These are phyloP conservation scores for Streblospio benedicti DNA, from an alignment of 1,140 invertebrate genomes.

Conservation along the genomic window DNA sequence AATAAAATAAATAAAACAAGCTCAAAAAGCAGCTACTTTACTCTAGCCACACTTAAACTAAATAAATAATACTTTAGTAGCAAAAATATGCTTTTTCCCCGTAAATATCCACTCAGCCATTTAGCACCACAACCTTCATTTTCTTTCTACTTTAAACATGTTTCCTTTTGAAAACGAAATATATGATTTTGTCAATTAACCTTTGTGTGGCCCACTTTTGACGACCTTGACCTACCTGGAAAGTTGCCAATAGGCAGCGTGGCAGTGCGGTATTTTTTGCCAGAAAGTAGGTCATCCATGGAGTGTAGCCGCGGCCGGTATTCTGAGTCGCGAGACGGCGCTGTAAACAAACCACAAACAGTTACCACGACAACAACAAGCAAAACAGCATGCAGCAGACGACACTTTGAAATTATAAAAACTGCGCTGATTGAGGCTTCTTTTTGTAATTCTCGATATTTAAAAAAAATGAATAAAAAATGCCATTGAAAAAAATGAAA, in stretches of 20 bases:
- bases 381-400: neutral
- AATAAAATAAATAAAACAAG: too few species aligned
- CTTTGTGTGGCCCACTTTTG: too few species aligned
- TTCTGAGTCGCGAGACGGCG: conserved; percentile 16
- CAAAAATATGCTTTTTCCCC: too few species aligned
- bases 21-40: too few species aligned
- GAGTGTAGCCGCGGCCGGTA: conserved; percentile 29
- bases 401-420: neutral
- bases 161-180: too few species aligned
- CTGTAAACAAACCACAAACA: conserved; percentile 7
- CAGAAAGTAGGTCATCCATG: conserved; percentile 41
- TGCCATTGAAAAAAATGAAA: neutral
- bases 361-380: neutral
- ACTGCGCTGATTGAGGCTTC: neutral
- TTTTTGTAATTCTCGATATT: neutral
- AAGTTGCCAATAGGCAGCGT: conserved; percentile 13
- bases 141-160: too few species aligned
- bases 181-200: too few species aligned
- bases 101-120: too few species aligned
- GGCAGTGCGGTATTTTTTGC: conserved; percentile 35
- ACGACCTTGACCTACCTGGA: conserved; percentile 17
- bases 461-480: neutral
- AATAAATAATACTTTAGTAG: too few species aligned
- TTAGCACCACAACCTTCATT: too few species aligned
- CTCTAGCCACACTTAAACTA: too few species aligned